Conservation (phyloP, 2,888 invertebrate genomes). For the Cephus runcator region DNA sequence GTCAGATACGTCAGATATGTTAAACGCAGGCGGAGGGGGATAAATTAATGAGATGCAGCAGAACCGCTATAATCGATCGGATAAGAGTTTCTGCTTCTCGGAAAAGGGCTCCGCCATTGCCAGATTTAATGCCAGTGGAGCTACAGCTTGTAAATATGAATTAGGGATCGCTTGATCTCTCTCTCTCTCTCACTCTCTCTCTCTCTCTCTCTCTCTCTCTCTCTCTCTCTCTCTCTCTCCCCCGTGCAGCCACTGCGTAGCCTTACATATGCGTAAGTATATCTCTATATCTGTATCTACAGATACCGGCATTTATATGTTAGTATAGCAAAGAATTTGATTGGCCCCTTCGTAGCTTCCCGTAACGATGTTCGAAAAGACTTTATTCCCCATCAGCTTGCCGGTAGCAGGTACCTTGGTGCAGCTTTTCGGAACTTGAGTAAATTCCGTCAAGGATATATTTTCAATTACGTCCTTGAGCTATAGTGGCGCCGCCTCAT, state of each 20-base stretch:
- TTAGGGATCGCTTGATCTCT: slow-evolving; percentile 16
- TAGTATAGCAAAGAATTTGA: neutral
- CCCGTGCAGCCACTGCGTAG: neutral
- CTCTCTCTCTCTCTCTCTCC: too few relatives aligned
- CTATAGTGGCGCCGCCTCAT: neutral
- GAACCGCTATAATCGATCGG: slow-evolving; percentile 6
- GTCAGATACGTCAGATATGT: neutral
- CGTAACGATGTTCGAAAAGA: neutral
- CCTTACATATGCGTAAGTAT: neutral
- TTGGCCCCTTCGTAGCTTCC: neutral
- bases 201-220: too few relatives aligned
- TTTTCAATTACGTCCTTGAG: neutral
- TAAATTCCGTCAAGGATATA: neutral
- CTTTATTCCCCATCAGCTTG: neutral
- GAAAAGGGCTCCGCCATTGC: slow-evolving; percentile 28
- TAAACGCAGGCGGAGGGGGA: neutral
- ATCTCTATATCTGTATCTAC: neutral
- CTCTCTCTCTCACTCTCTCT: too few relatives aligned
- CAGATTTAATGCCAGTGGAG: slow-evolving; percentile 35
- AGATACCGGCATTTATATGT: neutral
- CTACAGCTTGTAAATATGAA: slow-evolving; percentile 40
- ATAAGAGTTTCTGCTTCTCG: slow-evolving; percentile 18
- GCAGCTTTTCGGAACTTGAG: neutral
- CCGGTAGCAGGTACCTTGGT: neutral
- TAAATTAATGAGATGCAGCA: neutral